phyloP scores from a whole-genome alignment of 53 echinoderm and acorn worm species.

The Mesocentrotus franciscanus region DNA sequence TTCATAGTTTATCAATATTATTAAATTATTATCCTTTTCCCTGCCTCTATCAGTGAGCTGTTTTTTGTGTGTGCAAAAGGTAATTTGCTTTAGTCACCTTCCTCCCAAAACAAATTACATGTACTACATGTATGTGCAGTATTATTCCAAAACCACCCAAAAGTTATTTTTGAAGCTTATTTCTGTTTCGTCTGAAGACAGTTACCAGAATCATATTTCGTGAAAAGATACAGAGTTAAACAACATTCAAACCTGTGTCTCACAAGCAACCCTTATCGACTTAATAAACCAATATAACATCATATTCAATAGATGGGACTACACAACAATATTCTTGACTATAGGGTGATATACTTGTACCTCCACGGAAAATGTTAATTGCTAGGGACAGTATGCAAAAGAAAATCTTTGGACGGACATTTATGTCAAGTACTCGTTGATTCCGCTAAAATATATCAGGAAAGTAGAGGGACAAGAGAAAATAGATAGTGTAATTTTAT shows the following conservation, averaged over 20 bases:
- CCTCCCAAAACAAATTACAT: no score
- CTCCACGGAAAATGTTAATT: background rate
- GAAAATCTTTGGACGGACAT: conserved; percentile 25
- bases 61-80: background rate
- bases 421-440: background rate
- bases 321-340: background rate
- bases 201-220: no score
- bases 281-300: background rate
- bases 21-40: background rate
- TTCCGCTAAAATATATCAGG: background rate
- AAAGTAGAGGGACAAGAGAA: background rate
- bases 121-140: no score
- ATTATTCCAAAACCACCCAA: no score
- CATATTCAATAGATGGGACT: background rate
- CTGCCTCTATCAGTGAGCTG: no score
- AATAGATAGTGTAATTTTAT: background rate
- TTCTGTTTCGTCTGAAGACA: no score
- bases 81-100: background rate
- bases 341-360: background rate
- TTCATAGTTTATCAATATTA: background rate
- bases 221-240: no score
- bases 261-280: no score
- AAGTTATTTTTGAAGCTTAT: no score
- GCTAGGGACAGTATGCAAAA: background rate
- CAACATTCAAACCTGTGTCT: no score